Base-by-base conservation (phyloP, 1,140 invertebrate genomes). In the Drosophila santomea region DNA sequence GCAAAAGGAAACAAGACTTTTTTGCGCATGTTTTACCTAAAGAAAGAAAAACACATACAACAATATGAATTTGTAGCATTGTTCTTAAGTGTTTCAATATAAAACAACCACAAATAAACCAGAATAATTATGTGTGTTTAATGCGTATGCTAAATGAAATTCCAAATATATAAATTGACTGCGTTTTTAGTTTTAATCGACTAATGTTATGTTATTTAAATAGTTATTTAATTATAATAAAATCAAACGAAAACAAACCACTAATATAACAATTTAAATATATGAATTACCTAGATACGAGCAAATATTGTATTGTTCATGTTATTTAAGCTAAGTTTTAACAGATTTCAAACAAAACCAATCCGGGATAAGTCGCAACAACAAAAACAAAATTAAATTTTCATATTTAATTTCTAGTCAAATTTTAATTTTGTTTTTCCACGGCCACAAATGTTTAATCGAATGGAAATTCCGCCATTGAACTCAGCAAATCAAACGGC, bases 121-220 rank as follows among this genome's bases (percentile, higher is more conserved):
- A 20, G 44, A 74, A 55, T 44, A 39, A 62, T 66, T 60, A 58
- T 75, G 56, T 50, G 59, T 61, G 57, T 59, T 81, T 50, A 57
- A 74, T 75, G 64, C 51, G 55, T 62, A 69, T 56, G 75, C 63
- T 84, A 78, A 58, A 80, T 62, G 44, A 77, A 83, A 88, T 89
- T 88, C 84, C 83, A 89, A 88, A 86, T 75, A 86, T 78, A 88
- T 77, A 80, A 80, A 80, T 83, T 74, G 84, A 88, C 83, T 88
- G 83, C 79, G 68, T 80, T 89, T 86, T 89, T 84, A 81, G 73
- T 88, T 84, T 89, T 84, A 88, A 89, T 71, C 74, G 63, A 79
- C 52, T 86, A 88, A 88, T 79, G 60, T 83, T 86, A 83, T 83
- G 83, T 86, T 88, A 86, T 86, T 86, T 88, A 88, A 86, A 83